These are phyloP conservation scores for Eurois occulta DNA, from an alignment of 2,888 invertebrate species.

Conservation along the genomic window DNA sequence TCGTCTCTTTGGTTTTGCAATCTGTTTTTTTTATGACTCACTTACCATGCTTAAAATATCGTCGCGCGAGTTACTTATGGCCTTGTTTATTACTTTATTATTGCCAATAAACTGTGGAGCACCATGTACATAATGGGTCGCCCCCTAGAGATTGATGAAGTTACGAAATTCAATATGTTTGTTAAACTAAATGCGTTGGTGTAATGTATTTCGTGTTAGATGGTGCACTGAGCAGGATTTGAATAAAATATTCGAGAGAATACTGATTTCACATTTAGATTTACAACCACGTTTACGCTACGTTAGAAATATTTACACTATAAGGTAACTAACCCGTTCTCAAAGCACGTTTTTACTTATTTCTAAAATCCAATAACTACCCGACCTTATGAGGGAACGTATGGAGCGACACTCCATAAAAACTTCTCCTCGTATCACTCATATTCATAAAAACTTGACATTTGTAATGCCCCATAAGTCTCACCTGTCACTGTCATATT, in stretches of 20 bases:
- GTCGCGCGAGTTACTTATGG: conserved; percentile 62
- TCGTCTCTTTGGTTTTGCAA: conserved; percentile 77
- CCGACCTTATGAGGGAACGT: conserved; percentile 8
- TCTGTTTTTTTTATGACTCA: conserved; percentile 87
- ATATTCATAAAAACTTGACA: conserved; percentile 49
- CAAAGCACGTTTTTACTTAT: conserved; percentile 8
- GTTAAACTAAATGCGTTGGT: conserved; percentile 48
- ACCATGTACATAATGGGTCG: conserved; percentile 21
- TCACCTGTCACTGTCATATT: conserved; percentile 45
- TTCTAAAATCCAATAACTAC: not conserved
- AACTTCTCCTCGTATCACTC: conserved; percentile 36
- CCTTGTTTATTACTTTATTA: conserved; percentile 66
- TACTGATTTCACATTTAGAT: conserved; percentile 33
- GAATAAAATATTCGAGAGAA: conserved; percentile 33
- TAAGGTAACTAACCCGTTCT: conserved; percentile 19
- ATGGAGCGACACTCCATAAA: conserved; percentile 29
- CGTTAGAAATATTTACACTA: conserved; percentile 29
- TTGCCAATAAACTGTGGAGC: conserved; percentile 50
- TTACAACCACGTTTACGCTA: conserved; percentile 33
- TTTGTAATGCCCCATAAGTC: conserved; percentile 39
- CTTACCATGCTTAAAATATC: conserved; percentile 81
- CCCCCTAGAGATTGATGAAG: conserved; percentile 36
- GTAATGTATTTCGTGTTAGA: conserved; percentile 32
- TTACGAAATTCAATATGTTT: conserved; percentile 56
- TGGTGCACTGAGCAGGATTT: conserved; percentile 35